phyloP scores from a whole-genome alignment of 2,113 vertebrate genomes.

The Psophia crepitans region DNA sequence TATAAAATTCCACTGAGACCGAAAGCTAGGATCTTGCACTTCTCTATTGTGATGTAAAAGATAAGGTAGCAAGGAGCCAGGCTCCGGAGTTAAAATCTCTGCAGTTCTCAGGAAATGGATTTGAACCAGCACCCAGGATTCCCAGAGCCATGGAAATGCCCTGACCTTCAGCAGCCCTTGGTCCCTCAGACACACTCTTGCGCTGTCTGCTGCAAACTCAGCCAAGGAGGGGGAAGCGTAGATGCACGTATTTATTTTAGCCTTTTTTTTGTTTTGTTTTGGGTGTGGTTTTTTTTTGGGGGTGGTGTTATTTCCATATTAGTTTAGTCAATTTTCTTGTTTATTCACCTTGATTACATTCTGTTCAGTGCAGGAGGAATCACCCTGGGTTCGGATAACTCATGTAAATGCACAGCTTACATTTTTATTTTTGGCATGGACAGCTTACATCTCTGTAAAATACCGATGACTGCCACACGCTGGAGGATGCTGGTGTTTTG shows the following conservation, averaged over 20 bases:
- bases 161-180: neutral
- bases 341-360: neutral
- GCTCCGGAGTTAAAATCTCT: neutral
- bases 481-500: neutral
- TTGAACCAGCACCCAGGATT: neutral
- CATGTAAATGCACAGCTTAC: neutral
- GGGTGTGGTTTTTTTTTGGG: neutral
- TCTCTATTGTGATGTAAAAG: neutral
- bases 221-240: rapidly evolving
- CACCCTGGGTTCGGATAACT: neutral
- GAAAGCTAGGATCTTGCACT: neutral
- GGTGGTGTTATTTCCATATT: neutral
- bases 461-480: rapidly evolving
- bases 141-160: neutral
- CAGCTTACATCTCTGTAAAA: neutral
- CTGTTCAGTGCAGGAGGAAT: neutral
- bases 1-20: neutral
- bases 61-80: neutral
- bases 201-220: neutral
- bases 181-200: rapidly evolving
- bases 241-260: rapidly evolving
- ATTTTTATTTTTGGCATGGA: neutral
- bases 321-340: constrained; percentile 15
- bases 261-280: neutral
- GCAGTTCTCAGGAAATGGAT: neutral